Base-by-base conservation (phyloP, 2,113 vertebrate species). In the Columbina picui region DNA sequence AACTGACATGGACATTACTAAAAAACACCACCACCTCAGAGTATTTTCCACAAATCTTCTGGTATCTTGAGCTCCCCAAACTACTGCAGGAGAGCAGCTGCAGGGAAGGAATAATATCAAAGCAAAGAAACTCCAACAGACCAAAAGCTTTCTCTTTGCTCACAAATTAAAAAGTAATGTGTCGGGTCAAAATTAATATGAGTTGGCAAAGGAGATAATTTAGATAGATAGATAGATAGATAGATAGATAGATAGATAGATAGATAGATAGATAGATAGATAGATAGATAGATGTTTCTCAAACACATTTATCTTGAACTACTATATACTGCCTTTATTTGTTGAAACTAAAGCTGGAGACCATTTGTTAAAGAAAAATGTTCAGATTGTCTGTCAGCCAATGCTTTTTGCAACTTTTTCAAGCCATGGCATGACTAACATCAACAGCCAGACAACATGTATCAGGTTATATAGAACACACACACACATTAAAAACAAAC, bases 11-110 rank as follows among this genome's bases (percentile, higher is more conserved):
- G 79, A 87, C 71, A 65, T 79, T 93, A 90, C 78, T 94, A 92
- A 71, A 81, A 56, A 69, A 90, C 83, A 84, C 93, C 53, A 95
- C 91, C 90, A 84, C 82, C 77, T 87, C 45, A 36, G 85, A 92
- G 68, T 79, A 87, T 95, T 97, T 97, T 94, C 60, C 84, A 82
- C 63, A 96, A 94, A 95, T 92, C 70, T 92, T 93, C 78, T 93
- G 82, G 63, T 92, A 90, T 68, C 87, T 92, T 93, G 84, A 84
- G 80, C 82, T 89, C 75, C 89, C 52, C 32, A 77, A 92, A 80
- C 77, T 93, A 87, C 89, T 83, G 71, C 92, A 97, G 94, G 84
- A 59, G 90, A 97, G 97, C 94, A 98, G 96, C 96, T 97, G 94
- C 92, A 88, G 29, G 89, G 80, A 87, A 92, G 85, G 91, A 97